These are phyloP conservation scores for Crax fasciolata DNA, from an alignment of 2,797 vertebrate genomes.

Conservation along the genomic window DNA sequence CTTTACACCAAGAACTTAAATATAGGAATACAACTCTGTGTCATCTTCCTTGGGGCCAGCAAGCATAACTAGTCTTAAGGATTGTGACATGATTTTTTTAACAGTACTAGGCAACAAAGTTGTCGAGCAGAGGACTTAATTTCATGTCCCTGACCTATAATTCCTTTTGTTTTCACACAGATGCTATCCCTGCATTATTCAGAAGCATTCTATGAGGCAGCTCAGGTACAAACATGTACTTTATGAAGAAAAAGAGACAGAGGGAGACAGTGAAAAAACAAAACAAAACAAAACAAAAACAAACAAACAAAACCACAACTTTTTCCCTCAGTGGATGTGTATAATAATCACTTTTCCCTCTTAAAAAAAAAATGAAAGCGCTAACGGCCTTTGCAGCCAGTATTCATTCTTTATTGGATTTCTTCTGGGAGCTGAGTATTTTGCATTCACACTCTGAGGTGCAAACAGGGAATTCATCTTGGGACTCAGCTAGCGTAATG, in stretches of 20 bases:
- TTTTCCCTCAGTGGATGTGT: background rate
- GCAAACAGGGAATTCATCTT: conserved; percentile 29
- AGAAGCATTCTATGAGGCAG: background rate
- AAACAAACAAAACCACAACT: background rate
- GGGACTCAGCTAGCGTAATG: conserved; percentile 31
- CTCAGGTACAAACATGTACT: background rate
- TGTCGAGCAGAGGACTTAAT: background rate
- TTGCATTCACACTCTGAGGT: conserved; percentile 25
- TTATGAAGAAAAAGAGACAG: background rate
- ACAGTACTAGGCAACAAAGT: background rate
- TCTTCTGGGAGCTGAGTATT: conserved; percentile 29
- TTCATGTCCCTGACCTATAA: background rate
- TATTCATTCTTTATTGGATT: background rate
- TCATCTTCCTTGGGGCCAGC: background rate
- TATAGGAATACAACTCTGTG: background rate
- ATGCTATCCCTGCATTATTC: background rate
- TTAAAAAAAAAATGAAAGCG: background rate
- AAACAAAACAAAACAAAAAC: background rate
- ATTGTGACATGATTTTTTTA: background rate
- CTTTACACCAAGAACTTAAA: background rate
- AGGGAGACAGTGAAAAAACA: background rate
- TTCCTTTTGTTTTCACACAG: background rate
- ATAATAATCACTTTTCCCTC: background rate
- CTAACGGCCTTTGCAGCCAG: background rate
- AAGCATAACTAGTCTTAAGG: background rate